These are phyloP conservation scores for Machimus rusticus DNA, from an alignment of 2,888 invertebrate genomes.

Conservation along the genomic window DNA sequence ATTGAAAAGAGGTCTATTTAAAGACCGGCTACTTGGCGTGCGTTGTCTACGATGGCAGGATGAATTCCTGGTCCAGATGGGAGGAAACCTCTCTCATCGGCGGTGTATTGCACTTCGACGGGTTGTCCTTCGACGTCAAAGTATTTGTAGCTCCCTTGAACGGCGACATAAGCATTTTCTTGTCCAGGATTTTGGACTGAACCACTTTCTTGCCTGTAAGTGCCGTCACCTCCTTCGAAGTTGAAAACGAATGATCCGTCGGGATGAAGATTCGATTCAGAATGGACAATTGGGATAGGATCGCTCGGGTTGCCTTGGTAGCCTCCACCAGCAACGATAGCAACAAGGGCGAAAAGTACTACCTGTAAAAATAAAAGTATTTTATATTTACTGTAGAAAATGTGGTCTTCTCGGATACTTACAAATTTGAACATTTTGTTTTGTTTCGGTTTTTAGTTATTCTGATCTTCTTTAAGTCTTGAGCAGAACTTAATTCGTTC, in stretches of 20 bases:
- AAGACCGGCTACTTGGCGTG: not conserved
- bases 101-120: conserved; percentile 59
- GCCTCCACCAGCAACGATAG: not conserved
- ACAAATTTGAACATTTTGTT: conserved; percentile 29
- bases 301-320: conserved; percentile 44
- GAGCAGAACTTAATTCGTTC: not conserved
- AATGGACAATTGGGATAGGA: conserved; percentile 53
- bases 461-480: conserved; percentile 1
- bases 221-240: conserved; percentile 57
- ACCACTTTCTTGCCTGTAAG: conserved; percentile 54
- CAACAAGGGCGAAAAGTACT: not conserved
- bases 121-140: conserved; percentile 55
- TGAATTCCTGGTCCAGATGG: conserved; percentile 48
- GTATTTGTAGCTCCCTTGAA: conserved; percentile 59
- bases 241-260: conserved; percentile 56
- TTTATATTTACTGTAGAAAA: not conserved
- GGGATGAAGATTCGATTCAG: conserved; percentile 52
- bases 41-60: not conserved
- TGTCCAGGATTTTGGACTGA: conserved; percentile 52
- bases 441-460: not conserved
- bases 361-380: not conserved
- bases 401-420: not conserved
- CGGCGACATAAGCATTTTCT: conserved; percentile 53
- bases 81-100: conserved; percentile 60
- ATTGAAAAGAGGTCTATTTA: not conserved